These are phyloP conservation scores for Crotalus tigris DNA, from an alignment of 2,113 vertebrate species.

Conservation along the genomic window DNA sequence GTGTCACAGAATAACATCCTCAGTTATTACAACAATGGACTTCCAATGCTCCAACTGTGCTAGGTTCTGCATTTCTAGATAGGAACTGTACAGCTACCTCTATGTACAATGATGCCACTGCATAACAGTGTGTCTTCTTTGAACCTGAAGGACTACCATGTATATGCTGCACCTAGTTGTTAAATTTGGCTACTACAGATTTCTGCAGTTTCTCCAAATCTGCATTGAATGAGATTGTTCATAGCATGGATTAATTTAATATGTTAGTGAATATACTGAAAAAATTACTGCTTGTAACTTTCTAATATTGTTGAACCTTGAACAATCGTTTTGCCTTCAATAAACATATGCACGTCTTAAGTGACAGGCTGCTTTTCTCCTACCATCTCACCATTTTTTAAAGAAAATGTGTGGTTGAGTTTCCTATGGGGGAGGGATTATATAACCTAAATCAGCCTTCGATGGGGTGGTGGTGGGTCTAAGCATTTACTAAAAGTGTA, in stretches of 20 bases:
- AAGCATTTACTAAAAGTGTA: not conserved
- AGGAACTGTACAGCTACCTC: no score
- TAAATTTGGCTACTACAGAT: not conserved
- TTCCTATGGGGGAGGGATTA: not conserved
- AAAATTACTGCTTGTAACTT: not conserved
- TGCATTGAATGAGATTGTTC: not conserved
- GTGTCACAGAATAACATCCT: not conserved
- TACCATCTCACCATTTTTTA: not conserved
- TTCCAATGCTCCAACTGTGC: not conserved
- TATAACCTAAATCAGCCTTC: not conserved
- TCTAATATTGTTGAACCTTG: not conserved
- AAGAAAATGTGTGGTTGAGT: not conserved
- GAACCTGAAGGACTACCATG: constrained; percentile 60
- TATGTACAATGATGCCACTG: no score
- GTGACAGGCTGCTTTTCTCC: not conserved
- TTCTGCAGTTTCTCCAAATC: not conserved
- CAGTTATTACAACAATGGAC: not conserved
- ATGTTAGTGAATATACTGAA: not conserved
- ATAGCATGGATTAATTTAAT: not conserved
- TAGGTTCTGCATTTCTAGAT: no score
- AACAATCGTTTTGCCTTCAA: not conserved
- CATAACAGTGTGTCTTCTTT: constrained; percentile 74
- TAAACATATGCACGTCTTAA: not conserved
- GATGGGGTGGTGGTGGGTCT: not conserved
- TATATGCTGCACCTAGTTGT: not conserved